Evolutionary conservation across 30 jellyfish, hydroid and myxozoan genomes (phyloP), one percentile per base, ranked within the genome.

Genomic region (Hydra vulgaris): DNA sequence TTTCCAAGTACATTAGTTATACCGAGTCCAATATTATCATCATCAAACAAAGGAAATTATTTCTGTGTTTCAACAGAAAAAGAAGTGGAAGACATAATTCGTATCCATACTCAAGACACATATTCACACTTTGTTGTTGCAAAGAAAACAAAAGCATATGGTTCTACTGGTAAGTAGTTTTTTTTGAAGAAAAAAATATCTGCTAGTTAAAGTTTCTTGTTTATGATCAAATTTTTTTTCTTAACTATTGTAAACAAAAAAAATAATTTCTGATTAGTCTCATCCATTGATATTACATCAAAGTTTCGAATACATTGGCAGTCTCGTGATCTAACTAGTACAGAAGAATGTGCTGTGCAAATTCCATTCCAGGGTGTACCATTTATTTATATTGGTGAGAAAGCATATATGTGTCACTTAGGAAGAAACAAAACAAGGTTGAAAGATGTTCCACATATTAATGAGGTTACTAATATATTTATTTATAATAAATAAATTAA

Each of bases 281-380:
- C 24, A 18, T 21, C 83, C 23, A 70, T 80, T 0, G 87, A 80
- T 80, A 71, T 70, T 5, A 66, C 55, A 7, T 61, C 87, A n/a
- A 80, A 80, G 54, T 80, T 80, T 27, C 87, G 87, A 25, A 70
- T 80, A 18, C 87, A 80, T 70, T 80, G 87, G 87, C 87, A 80
- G 27, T 80, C 87, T 15, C 87, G 87, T 21, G 87, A 80, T 80
- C 70, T 80, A 7, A 80, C 87, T 19, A 61, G 72, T 21, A 80
- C 87, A 1, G 87, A 80, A 70, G 87, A 80, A 80, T 80, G 87
- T 80, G 87, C 87, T 0, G 87, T 80, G 27, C 87, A 80, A 19
- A 80, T 80, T 25, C 87, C 87, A 22, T 80, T 66, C 27, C 81
- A 80, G 25, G 87, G 87, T 0, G 27, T 70, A 16, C 87, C 87